These are phyloP conservation scores for Scaptomyza caliginosa DNA, from an alignment of 2,888 invertebrate species.

Conservation along the genomic window DNA sequence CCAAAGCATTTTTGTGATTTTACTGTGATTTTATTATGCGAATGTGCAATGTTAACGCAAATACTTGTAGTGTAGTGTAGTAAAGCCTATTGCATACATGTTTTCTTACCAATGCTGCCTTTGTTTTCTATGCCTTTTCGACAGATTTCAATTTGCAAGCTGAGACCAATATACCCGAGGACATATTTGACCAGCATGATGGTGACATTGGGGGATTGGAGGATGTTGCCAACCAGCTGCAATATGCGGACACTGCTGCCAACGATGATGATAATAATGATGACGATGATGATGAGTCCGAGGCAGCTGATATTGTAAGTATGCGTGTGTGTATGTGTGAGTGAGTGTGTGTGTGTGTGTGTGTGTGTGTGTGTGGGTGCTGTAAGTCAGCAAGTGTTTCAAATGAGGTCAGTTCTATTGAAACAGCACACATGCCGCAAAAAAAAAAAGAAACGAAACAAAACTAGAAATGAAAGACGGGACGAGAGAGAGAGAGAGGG, in stretches of 20 bases:
- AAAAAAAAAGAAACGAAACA: not conserved
- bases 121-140: constrained; percentile 20
- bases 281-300: constrained; percentile 61
- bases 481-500: not conserved
- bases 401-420: constrained; percentile 67
- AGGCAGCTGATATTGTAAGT: constrained; percentile 79
- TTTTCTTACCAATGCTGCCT: not conserved
- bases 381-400: constrained; percentile 39
- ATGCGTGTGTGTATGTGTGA: constrained; percentile 8
- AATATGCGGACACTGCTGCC: constrained; percentile 53
- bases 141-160: constrained; percentile 81
- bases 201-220: constrained; percentile 64
- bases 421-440: constrained; percentile 21
- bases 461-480: not conserved
- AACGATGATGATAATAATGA: constrained; percentile 52
- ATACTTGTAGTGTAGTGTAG: not conserved
- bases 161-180: constrained; percentile 81
- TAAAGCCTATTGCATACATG: not conserved
- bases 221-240: constrained; percentile 61
- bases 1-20: too few relatives aligned
- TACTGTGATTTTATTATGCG: not conserved
- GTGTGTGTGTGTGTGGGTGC: constrained; percentile 6
- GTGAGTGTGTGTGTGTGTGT: not conserved
- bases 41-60: constrained; percentile 6
- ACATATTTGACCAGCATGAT: constrained; percentile 79